Conservation (phyloP, 2,113 vertebrate species). For the Myotis davidii region DNA sequence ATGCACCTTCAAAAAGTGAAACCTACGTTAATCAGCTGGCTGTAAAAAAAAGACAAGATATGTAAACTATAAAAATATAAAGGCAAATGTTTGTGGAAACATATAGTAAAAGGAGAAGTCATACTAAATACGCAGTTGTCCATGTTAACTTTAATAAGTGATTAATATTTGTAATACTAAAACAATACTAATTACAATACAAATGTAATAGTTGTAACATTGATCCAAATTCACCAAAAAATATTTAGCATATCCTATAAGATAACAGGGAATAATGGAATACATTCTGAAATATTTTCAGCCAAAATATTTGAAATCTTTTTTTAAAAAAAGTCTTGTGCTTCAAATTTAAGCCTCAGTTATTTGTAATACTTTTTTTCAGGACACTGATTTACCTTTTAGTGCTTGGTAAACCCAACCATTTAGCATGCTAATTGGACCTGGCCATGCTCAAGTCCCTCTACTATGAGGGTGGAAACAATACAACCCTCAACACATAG, state of each 20-base stretch:
- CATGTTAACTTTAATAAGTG: background rate
- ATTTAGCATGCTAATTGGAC: background rate
- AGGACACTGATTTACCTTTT: background rate
- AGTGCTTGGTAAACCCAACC: background rate
- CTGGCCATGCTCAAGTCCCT: background rate
- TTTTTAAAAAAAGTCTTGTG: background rate
- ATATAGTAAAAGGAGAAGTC: background rate
- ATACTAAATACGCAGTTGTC: background rate
- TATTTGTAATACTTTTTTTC: background rate
- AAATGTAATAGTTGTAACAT: constrained; percentile 22
- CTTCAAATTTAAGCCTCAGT: background rate
- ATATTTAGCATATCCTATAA: background rate
- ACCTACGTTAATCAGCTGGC: too few relatives aligned
- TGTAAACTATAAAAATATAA: background rate
- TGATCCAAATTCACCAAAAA: constrained; percentile 39
- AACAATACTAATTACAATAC: constrained; percentile 3
- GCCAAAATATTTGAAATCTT: background rate
- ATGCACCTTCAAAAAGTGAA: too few relatives aligned
- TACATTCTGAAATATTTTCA: background rate
- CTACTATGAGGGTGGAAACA: rapidly evolving
- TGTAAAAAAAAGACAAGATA: background rate
- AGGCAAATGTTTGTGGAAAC: background rate
- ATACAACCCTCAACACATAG: background rate
- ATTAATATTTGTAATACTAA: background rate
- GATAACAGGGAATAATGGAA: background rate